Percentiles rank a stretch among this genome's conserved stretches.
phyloP scores from a whole-genome alignment of 2,888 invertebrate genomes.

The Epinotia brunnichana region DNA sequence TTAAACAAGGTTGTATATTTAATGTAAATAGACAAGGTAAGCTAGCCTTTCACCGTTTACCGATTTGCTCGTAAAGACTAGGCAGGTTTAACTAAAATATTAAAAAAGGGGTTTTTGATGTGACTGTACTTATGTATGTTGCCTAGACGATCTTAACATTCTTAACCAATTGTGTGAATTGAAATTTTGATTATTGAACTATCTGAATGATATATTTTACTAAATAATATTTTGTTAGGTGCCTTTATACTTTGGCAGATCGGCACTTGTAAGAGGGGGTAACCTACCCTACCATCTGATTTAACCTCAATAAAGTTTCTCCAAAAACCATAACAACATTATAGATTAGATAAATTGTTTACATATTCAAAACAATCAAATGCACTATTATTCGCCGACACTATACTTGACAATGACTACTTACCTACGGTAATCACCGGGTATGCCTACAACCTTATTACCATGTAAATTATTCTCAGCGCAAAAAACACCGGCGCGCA shows the following conservation, averaged over 20 bases:
- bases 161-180: background rate
- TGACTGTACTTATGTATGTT: background rate
- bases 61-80: background rate
- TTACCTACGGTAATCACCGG: slow-evolving; percentile 52
- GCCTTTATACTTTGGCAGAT: background rate
- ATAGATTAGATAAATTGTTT: background rate
- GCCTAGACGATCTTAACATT: background rate
- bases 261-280: background rate
- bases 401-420: slow-evolving; percentile 70
- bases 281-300: background rate
- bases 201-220: background rate
- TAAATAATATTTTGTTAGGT: too few species aligned
- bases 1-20: slow-evolving; percentile 28
- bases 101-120: background rate
- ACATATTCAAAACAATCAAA: background rate
- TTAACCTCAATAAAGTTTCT: background rate
- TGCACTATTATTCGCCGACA: background rate
- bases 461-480: slow-evolving; percentile 60
- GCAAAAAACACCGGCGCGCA: slow-evolving; percentile 52
- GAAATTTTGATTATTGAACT: background rate
- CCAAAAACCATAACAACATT: slow-evolving; percentile 32
- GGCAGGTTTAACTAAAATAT: background rate
- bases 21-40: slow-evolving; percentile 34
- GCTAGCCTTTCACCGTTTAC: slow-evolving; percentile 28
- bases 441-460: slow-evolving; percentile 63